phyloP scores from a whole-genome alignment of 2,797 vertebrate species.

The Enteromius thamalakanensis region DNA sequence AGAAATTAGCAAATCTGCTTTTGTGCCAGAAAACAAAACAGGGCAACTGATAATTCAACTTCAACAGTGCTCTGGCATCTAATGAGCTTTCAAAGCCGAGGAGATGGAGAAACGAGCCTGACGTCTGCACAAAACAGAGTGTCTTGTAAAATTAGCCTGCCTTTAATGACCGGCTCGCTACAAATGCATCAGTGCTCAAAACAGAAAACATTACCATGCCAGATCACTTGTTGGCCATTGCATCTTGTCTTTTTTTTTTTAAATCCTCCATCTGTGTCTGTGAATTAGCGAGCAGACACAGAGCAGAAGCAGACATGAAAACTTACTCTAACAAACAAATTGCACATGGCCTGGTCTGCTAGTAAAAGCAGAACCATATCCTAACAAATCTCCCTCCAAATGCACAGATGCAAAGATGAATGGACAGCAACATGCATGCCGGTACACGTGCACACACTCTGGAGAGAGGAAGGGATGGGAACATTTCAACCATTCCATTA shows the following conservation, averaged over 20 bases:
- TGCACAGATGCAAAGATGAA: slow-evolving; percentile 10
- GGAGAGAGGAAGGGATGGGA: slow-evolving; percentile 61
- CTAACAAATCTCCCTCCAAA: slow-evolving; percentile 21
- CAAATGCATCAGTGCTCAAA: slow-evolving; percentile 4
- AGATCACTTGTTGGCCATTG: slow-evolving; percentile 29
- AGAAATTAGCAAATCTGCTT: slow-evolving; percentile 33
- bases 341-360: neutral
- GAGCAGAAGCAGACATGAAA: slow-evolving; percentile 14
- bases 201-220: slow-evolving; percentile 23
- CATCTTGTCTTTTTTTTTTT: slow-evolving; percentile 20
- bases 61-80: slow-evolving; percentile 17
- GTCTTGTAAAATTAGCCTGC: slow-evolving; percentile 18
- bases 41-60: slow-evolving; percentile 1
- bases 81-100: slow-evolving; percentile 21
- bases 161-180: slow-evolving; percentile 18
- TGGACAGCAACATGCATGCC: slow-evolving; percentile 12
- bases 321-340: slow-evolving; percentile 35
- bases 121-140: slow-evolving; percentile 29
- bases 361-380: neutral
- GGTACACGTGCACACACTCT: neutral
- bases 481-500: slow-evolving; percentile 62
- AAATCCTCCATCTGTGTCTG: slow-evolving; percentile 45
- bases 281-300: slow-evolving; percentile 36
- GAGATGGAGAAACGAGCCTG: slow-evolving; percentile 5
- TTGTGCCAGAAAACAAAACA: slow-evolving; percentile 37